Evolutionary conservation across 2,797 vertebrate species (phyloP), one percentile per base, ranked within the genome.

Genomic region (Phylloscopus collybita): DNA sequence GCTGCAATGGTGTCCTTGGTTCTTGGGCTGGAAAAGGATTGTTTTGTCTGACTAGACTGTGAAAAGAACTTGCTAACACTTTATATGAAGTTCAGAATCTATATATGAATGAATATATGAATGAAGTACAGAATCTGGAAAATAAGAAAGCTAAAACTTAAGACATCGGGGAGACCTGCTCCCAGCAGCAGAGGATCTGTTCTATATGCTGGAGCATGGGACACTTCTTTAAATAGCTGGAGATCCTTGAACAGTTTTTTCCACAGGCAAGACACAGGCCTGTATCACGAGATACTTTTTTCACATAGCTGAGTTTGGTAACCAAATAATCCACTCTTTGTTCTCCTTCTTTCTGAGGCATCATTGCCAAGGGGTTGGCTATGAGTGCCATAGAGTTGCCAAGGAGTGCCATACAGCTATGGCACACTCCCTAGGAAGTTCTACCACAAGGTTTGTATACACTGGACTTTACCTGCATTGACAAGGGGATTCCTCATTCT

Each of bases 261-360:
- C 27, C 45, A 51, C 0, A 2, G 30, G 3, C 18, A 67, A 75
- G 53, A 19, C 2, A 2, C n/a, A 60, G n/a, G 16, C 10, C 5
- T 23, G 8, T 45, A 51, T 60, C 18, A 59, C n/a, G 13, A 44
- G 9, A 32, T 17, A 38, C 4, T 51, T 60, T 18, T 22, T 38
- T 36, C 38, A 38, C 36, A 30, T 13, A 51, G 15, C n/a, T 85
- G 27, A 44, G 15, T 36, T 51, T 44, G 38, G 27, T 22, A 51
- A 66, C 12, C 15, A 67, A 60, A 16, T 22, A 2, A 27, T 32
- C 9, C 15, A 23, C 22, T 19, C 27, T 38, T 38, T 32, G 5
- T 44, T 51, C 32, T 75, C 32, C 17, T 57, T 50, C 61, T 74
- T 75, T 74, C 38, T 38, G 44, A 60, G 45, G 36, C 10, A 9